Evolutionary conservation across 2,888 invertebrate species (phyloP).

Genomic region (Harpagoxenus sublaevis): DNA sequence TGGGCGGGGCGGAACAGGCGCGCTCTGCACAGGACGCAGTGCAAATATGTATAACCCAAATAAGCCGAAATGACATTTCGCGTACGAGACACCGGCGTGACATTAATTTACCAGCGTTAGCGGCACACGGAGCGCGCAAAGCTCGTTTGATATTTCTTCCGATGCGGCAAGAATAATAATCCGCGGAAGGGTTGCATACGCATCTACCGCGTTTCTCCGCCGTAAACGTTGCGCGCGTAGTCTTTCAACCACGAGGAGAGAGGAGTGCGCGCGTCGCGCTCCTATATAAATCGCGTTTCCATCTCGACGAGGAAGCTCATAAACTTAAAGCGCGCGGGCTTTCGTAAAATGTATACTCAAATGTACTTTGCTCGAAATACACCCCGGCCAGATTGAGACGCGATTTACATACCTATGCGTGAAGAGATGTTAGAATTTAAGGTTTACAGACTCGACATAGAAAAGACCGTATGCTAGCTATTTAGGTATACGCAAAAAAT

Average conservation of each 20-base stretch:
- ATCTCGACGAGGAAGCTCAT: constrained; percentile 53
- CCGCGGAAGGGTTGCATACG: constrained; percentile 32
- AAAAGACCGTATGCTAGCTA: not conserved
- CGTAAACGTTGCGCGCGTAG: constrained; percentile 37
- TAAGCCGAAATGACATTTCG: constrained; percentile 57
- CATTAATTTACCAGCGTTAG: constrained; percentile 55
- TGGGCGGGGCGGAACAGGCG: not conserved
- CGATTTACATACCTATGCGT: constrained; percentile 39
- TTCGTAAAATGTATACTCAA: constrained; percentile 39
- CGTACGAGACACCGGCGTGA: constrained; percentile 51
- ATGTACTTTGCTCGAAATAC: constrained; percentile 43
- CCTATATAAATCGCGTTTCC: constrained; percentile 56
- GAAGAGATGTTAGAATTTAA: constrained; percentile 37
- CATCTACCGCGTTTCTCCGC: not conserved
- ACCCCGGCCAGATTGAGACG: constrained; percentile 36
- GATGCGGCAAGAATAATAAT: constrained; percentile 56
- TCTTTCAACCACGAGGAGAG: constrained; percentile 36
- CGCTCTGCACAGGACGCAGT: not conserved
- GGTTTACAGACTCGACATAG: constrained; percentile 4
- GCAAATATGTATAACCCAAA: constrained; percentile 56
- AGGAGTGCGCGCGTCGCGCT: constrained; percentile 26
- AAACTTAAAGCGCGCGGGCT: constrained; percentile 48
- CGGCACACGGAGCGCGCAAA: constrained; percentile 48
- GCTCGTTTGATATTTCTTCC: constrained; percentile 56
- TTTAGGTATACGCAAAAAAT: not conserved